phyloP scores from a whole-genome alignment of 2,113 vertebrate genomes.

The Plotosus lineatus region DNA sequence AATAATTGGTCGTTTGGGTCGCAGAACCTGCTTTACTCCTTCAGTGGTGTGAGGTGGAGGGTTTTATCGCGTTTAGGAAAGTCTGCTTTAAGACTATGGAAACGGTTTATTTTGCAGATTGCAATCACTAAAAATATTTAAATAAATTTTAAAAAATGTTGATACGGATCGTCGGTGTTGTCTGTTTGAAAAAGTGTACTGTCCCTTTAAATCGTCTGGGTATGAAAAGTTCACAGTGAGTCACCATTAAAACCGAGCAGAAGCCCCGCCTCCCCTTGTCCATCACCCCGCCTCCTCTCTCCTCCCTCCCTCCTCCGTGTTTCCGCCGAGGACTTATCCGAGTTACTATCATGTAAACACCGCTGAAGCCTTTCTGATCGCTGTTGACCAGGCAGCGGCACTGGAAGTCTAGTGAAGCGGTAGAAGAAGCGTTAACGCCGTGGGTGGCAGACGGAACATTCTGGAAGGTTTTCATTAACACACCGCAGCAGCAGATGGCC shows the following conservation, averaged over 20 bases:
- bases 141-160: too few species aligned
- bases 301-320: background rate
- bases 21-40: background rate
- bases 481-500: constrained; percentile 50
- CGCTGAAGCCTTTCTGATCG: background rate
- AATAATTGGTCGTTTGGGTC: background rate
- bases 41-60: background rate
- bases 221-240: constrained; percentile 63
- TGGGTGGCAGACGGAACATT: background rate
- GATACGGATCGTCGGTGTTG: too few species aligned
- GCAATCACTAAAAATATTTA: background rate
- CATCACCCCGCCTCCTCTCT: too few species aligned
- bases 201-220: constrained; percentile 51
- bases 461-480: background rate
- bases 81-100: background rate
- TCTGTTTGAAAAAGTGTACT: background rate
- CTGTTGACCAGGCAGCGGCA: background rate
- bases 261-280: too few species aligned
- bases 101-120: background rate
- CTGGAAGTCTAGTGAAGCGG: background rate
- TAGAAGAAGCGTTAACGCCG: too few species aligned
- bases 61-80: background rate
- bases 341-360: constrained; percentile 13
- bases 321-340: constrained; percentile 19
- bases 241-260: constrained; percentile 44